Conservation (phyloP, 2,113 vertebrate species). For the Dasyurus viverrinus region DNA sequence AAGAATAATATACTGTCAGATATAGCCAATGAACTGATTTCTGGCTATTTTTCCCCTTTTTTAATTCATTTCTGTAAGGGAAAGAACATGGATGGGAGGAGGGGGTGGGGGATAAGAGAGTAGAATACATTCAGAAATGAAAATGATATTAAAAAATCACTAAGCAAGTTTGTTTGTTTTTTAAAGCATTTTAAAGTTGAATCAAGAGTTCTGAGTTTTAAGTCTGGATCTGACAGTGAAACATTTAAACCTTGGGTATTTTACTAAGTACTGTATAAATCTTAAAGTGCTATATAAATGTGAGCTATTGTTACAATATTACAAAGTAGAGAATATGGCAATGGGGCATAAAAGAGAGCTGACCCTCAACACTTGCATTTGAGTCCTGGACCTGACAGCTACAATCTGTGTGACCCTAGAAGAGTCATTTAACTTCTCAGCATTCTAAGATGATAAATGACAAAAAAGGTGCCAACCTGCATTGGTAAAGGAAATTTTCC, state of each 20-base stretch:
- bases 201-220: neutral
- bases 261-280: neutral
- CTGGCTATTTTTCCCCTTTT: neutral
- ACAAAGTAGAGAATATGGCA: neutral
- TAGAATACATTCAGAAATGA: neutral
- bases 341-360: neutral
- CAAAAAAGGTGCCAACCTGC: neutral
- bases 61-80: neutral
- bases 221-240: neutral
- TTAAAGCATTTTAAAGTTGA: neutral
- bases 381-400: neutral
- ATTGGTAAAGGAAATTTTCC: neutral
- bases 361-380: neutral
- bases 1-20: neutral
- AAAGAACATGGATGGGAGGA: neutral
- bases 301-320: neutral
- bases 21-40: too few relatives aligned
- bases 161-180: neutral
- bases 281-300: neutral
- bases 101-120: neutral
- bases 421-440: neutral
- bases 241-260: neutral
- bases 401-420: neutral
- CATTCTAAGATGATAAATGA: neutral
- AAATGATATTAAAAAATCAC: neutral